phyloP scores from a whole-genome alignment of 2,888 invertebrate genomes.

The Caenorhabditis doughertyi region DNA sequence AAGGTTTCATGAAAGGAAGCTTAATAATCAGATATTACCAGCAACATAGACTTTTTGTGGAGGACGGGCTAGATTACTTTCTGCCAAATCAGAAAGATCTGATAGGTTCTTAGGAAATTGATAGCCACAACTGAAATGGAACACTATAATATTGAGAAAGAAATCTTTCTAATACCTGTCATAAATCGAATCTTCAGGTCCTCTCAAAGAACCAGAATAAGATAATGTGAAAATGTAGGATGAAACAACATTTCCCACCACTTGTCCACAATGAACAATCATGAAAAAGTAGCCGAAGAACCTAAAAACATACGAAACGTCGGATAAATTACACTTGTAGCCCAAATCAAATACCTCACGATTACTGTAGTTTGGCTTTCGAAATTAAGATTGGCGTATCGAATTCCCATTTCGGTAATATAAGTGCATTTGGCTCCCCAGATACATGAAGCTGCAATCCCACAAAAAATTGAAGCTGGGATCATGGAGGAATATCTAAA shows the following conservation, averaged over 20 bases:
- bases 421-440: slow-evolving; percentile 99
- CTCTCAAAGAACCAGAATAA: slow-evolving; percentile 66
- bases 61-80: slow-evolving; percentile 87
- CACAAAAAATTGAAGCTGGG: slow-evolving; percentile 92
- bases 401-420: slow-evolving; percentile 93
- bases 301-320: slow-evolving; percentile 63
- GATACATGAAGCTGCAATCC: slow-evolving; percentile 96
- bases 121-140: slow-evolving; percentile 77
- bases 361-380: slow-evolving; percentile 91
- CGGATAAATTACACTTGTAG: not conserved
- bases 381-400: slow-evolving; percentile 90
- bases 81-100: slow-evolving; percentile 64
- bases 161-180: slow-evolving; percentile 61
- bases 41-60: slow-evolving; percentile 85
- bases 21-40: slow-evolving; percentile 34
- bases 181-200: slow-evolving; percentile 70
- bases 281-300: slow-evolving; percentile 99
- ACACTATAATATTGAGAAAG: not conserved
- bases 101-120: slow-evolving; percentile 76
- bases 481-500: slow-evolving; percentile 86
- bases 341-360: slow-evolving; percentile 86
- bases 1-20: slow-evolving; percentile 81
- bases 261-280: slow-evolving; percentile 95
- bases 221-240: slow-evolving; percentile 84
- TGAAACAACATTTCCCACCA: slow-evolving; percentile 97